Percentiles rank a stretch among this genome's conserved stretches.
phyloP scores from a whole-genome alignment of 1,140 invertebrate species.

The Papilio glaucus region DNA sequence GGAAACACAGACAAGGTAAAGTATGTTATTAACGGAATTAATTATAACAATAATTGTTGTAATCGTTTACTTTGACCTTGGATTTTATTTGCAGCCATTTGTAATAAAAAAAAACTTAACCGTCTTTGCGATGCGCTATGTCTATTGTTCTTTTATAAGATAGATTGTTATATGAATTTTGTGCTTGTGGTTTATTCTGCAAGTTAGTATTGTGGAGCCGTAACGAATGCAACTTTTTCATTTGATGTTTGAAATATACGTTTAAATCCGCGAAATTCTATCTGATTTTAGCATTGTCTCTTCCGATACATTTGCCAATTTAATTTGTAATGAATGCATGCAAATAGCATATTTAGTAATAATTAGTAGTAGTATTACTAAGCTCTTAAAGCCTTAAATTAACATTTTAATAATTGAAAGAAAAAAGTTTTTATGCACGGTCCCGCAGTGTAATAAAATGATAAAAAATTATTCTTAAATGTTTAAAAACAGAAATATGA shows the following conservation, averaged over 20 bases:
- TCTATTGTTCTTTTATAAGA: constrained; percentile 45
- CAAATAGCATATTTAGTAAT: too few relatives aligned
- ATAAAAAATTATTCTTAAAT: not conserved
- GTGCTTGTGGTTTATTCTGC: constrained; percentile 11
- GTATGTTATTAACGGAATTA: constrained; percentile 52
- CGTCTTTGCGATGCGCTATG: constrained; percentile 34
- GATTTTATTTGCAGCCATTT: constrained; percentile 42
- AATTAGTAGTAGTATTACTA: too few relatives aligned
- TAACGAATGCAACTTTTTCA: not conserved
- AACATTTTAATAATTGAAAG: not conserved
- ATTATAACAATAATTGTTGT: constrained; percentile 45
- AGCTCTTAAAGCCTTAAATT: too few relatives aligned
- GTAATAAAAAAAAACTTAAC: constrained; percentile 42
- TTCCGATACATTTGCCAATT: too few relatives aligned
- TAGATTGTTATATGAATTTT: constrained; percentile 33
- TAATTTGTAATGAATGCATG: too few relatives aligned
- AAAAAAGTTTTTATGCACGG: not conserved
- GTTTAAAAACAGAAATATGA: constrained; percentile 1
- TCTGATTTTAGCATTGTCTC: too few relatives aligned
- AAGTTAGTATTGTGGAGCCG: not conserved
- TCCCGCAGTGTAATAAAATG: not conserved
- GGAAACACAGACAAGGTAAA: constrained; percentile 56
- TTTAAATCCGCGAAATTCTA: too few relatives aligned
- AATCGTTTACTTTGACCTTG: constrained; percentile 44
- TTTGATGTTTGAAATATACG: not conserved